Conservation (phyloP, 1,140 invertebrate species). For the Ganaspis sp. region DNA sequence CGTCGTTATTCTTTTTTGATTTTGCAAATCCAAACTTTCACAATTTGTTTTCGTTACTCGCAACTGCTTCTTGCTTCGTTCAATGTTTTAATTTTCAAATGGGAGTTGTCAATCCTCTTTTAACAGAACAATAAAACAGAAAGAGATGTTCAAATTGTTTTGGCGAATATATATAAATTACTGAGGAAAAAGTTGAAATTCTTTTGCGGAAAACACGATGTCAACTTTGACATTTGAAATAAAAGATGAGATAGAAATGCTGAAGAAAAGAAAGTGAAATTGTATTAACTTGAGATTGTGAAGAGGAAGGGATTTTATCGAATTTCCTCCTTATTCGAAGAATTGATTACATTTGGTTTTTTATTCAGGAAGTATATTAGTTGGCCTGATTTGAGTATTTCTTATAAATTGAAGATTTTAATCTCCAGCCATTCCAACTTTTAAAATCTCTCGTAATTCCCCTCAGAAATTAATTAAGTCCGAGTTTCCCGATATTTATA, state of each 20-base stretch:
- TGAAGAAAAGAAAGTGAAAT: background rate
- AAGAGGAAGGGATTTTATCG: background rate
- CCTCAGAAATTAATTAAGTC: no score
- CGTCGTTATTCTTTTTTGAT: no score
- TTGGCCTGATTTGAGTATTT: background rate
- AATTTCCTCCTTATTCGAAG: background rate
- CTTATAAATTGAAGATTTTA: background rate
- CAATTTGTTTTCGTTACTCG: no score
- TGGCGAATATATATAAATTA: background rate
- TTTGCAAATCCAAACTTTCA: no score
- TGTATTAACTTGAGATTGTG: background rate
- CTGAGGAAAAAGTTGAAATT: background rate
- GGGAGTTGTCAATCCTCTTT: no score
- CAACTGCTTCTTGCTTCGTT: no score
- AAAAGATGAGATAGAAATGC: background rate
- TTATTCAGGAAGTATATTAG: background rate
- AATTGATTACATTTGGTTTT: slow-evolving; percentile 1
- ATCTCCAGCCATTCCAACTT: background rate
- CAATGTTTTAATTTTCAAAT: no score
- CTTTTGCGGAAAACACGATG: background rate
- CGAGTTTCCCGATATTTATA: no score
- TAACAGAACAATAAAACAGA: background rate
- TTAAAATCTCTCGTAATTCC: background rate
- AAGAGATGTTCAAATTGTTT: background rate
- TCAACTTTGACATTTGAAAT: slow-evolving; percentile 24